Evolutionary conservation across 2,888 invertebrate genomes (phyloP).

Genomic region (Patella caerulea): DNA sequence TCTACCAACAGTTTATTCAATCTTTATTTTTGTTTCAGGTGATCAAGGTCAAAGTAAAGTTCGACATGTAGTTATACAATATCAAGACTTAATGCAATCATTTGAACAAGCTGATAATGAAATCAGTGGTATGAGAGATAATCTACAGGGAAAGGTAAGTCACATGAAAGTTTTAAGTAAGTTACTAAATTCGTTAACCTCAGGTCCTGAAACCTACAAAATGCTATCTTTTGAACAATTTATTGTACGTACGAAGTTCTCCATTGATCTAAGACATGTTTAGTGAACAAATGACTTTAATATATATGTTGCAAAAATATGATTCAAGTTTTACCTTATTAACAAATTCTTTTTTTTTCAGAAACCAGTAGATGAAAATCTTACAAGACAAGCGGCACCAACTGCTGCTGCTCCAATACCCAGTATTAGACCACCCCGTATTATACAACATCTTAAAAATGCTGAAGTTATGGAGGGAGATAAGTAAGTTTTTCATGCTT

Average conservation of each 20-base stretch:
- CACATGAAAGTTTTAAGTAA: no score
- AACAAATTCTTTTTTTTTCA: slow-evolving; percentile 26
- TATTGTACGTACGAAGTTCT: no score
- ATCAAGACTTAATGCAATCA: slow-evolving; percentile 80
- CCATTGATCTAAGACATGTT: no score
- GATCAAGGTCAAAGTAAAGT: slow-evolving; percentile 72
- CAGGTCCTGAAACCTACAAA: no score
- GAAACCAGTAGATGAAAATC: slow-evolving; percentile 48
- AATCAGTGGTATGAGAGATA: slow-evolving; percentile 76
- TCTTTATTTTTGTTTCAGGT: slow-evolving; percentile 50
- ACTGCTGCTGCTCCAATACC: slow-evolving; percentile 51
- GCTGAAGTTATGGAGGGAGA: slow-evolving; percentile 79
- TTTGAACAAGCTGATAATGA: slow-evolving; percentile 77
- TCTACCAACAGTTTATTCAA: no score
- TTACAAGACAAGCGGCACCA: slow-evolving; percentile 53
- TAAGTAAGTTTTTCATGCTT: slow-evolving; percentile 53
- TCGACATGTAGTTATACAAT: slow-evolving; percentile 76
- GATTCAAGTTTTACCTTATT: background rate
- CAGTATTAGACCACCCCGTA: slow-evolving; percentile 76
- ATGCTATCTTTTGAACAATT: no score
- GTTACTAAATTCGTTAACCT: no score
- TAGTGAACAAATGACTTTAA: no score
- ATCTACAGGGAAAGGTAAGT: slow-evolving; percentile 67
- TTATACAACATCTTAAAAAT: slow-evolving; percentile 78
- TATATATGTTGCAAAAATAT: no score